Evolutionary conservation across 37 sponge, comb jelly and placozoan species (phyloP).

Genomic region (Axinella damicornis): DNA sequence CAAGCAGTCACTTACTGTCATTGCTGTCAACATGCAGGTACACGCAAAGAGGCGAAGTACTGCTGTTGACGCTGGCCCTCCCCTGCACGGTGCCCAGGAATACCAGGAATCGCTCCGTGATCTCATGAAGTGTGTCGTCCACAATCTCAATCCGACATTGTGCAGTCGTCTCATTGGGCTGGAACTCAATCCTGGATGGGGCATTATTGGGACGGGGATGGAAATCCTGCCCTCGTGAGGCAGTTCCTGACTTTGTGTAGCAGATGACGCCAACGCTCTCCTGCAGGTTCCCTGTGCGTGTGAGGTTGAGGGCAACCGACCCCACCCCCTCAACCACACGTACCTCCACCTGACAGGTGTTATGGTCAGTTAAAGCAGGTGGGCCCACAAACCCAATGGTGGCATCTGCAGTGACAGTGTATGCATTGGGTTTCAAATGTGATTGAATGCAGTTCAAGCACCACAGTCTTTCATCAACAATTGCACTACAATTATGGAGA

Average conservation of each 20-base stretch:
- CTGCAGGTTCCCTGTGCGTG: constrained; percentile 10
- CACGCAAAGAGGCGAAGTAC: constrained; percentile 32
- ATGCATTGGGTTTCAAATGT: neutral
- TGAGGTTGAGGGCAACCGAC: neutral
- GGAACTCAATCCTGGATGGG: constrained; percentile 31
- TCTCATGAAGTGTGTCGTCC: constrained; percentile 46
- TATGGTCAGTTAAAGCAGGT: neutral
- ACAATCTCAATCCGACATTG: constrained; percentile 45
- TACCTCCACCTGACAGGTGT: neutral
- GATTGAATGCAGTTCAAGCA: neutral
- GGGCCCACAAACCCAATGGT: neutral
- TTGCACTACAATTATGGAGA: too few relatives aligned
- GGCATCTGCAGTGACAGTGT: neutral
- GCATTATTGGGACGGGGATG: constrained; percentile 7
- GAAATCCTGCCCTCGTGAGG: constrained; percentile 13
- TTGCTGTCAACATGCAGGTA: constrained; percentile 37
- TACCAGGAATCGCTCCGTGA: constrained; percentile 37
- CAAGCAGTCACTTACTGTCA: constrained; percentile 65
- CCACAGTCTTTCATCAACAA: too few relatives aligned
- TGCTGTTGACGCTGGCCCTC: neutral
- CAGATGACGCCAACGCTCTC: constrained; percentile 53
- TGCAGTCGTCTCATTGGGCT: neutral
- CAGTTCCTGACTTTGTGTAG: constrained; percentile 31
- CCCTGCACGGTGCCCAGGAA: neutral
- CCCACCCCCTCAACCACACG: constrained; percentile 23